Percentiles rank a stretch among this genome's conserved stretches.
Conservation (phyloP, 2,888 invertebrate genomes). For the Melanophora roralis region DNA sequence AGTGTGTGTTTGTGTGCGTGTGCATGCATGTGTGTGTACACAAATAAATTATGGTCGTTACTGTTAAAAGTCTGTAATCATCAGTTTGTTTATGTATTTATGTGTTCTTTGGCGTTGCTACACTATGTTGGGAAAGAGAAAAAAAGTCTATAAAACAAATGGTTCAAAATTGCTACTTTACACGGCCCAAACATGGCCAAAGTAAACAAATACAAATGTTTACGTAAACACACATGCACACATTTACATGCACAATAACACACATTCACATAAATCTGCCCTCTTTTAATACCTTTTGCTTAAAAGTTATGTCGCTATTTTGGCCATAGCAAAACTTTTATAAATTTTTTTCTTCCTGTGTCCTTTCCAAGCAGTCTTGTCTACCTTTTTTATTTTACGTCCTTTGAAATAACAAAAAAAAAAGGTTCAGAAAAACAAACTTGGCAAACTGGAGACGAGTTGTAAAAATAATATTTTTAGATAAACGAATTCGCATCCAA, state of each 20-base stretch:
- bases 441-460: background rate
- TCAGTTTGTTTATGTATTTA: no score
- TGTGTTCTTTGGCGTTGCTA: no score
- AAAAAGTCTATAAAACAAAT: no score
- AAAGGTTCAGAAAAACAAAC: background rate
- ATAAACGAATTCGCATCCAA: background rate
- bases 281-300: background rate
- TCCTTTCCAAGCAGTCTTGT: rapidly evolving
- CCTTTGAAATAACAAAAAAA: background rate
- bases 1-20: background rate
- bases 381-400: background rate
- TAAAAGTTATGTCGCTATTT: slow-evolving; percentile 32
- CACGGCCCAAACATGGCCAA: no score
- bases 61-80: background rate
- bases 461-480: slow-evolving; percentile 9
- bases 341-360: background rate
- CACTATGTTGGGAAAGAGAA: no score
- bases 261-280: background rate
- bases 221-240: background rate
- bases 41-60: background rate
- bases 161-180: no score
- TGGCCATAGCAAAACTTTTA: slow-evolving; percentile 32
- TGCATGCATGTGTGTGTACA: background rate
- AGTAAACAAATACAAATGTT: background rate
- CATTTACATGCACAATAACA: no score